Conservation (phyloP, 2,888 invertebrate genomes). For the Calameuta pallipes region DNA sequence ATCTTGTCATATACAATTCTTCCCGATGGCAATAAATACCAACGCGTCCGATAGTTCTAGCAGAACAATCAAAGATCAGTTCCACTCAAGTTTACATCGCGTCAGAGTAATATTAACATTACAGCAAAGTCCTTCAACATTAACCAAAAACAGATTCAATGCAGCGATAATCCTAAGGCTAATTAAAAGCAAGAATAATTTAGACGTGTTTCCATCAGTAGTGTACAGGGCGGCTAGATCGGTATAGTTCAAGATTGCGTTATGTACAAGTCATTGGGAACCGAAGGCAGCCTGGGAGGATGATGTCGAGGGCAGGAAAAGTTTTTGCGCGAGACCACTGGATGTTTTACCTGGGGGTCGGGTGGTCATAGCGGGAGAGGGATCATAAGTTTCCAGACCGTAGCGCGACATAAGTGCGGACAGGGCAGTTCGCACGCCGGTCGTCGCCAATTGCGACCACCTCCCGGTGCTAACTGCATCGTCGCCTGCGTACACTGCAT, state of each 20-base stretch:
- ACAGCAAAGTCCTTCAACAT: neutral
- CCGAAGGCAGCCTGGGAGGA: conserved; percentile 53
- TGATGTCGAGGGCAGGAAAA: conserved; percentile 57
- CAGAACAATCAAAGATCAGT: neutral
- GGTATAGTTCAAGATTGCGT: conserved; percentile 2
- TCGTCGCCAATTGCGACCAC: conserved; percentile 64
- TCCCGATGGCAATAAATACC: neutral
- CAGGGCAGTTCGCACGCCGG: conserved; percentile 68
- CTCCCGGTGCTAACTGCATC: conserved; percentile 64
- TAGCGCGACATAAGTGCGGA: conserved; percentile 68
- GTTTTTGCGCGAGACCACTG: conserved; percentile 47
- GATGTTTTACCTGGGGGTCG: conserved; percentile 61
- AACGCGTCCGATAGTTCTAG: neutral
- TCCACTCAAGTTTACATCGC: neutral
- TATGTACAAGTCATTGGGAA: conserved; percentile 43
- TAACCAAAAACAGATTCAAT: conserved; percentile 30
- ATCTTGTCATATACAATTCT: neutral
- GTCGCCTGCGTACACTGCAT: conserved; percentile 66
- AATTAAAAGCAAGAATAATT: conserved; percentile 39
- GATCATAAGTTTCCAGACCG: conserved; percentile 64
- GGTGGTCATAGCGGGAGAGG: conserved; percentile 54
- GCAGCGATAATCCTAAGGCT: conserved; percentile 30
- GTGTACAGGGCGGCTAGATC: conserved; percentile 29
- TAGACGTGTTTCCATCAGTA: conserved; percentile 28
- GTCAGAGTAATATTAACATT: neutral